phyloP scores from a whole-genome alignment of 2,113 vertebrate species.

The Eublepharis macularius region DNA sequence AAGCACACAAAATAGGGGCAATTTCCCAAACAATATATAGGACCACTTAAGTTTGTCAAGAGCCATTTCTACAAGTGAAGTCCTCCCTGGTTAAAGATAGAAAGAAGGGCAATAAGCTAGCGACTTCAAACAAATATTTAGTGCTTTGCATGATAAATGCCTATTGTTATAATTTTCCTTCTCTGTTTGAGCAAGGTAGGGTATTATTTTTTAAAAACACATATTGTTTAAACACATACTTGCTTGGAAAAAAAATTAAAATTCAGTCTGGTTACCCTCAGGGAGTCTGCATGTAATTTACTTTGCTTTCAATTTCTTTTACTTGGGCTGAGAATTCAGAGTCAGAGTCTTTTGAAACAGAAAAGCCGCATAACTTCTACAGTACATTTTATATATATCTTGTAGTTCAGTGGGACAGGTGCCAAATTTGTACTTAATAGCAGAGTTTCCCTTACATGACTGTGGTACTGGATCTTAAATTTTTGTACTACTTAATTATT shows the following conservation, averaged over 20 bases:
- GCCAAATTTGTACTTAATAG: not conserved
- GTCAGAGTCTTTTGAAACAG: not conserved
- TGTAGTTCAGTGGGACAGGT: not conserved
- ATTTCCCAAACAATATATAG: conserved; percentile 93
- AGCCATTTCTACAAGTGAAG: conserved; percentile 84
- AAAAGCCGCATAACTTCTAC: not conserved
- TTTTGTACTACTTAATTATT: not conserved
- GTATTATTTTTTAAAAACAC: conserved; percentile 75
- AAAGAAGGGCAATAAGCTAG: conserved; percentile 66
- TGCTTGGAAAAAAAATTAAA: conserved; percentile 57
- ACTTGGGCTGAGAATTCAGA: not conserved
- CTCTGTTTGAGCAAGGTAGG: conserved; percentile 70
- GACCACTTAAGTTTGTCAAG: conserved; percentile 94
- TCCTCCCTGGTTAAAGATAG: conserved; percentile 76
- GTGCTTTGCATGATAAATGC: conserved; percentile 62
- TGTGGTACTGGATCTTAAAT: not conserved
- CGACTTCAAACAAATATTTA: conserved; percentile 67
- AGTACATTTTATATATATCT: not conserved
- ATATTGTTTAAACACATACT: too few species aligned
- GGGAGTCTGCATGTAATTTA: conserved; percentile 4
- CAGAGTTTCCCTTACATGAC: not conserved
- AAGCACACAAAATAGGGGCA: conserved; percentile 89
- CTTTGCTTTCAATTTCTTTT: conserved; percentile 1
- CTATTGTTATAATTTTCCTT: conserved; percentile 69
- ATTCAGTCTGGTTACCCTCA: conserved; percentile 40